Conservation (phyloP, 2,113 vertebrate genomes). For the Pagrus major region DNA sequence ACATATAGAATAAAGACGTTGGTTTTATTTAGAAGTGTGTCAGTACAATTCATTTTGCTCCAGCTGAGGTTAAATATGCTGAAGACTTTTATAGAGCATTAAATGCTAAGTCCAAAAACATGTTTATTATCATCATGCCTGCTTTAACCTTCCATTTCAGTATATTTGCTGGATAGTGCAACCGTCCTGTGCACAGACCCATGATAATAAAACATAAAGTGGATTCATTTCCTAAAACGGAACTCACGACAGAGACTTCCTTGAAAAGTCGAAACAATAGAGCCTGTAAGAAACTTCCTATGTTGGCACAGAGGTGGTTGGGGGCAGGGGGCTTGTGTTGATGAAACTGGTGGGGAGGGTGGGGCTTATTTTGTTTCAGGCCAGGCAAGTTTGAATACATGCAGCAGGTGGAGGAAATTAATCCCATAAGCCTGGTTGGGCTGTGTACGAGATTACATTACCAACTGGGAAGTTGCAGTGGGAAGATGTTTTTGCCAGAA, state of each 20-base stretch:
- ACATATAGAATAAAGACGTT: conserved; percentile 80
- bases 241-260: conserved; percentile 61
- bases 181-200: background rate
- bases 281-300: conserved; percentile 59
- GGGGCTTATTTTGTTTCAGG: conserved; percentile 49
- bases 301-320: conserved; percentile 33
- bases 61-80: background rate
- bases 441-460: conserved; percentile 54
- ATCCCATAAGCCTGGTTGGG: conserved; percentile 42
- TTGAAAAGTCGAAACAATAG: conserved; percentile 72
- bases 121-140: background rate
- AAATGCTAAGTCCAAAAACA: background rate
- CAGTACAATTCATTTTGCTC: conserved; percentile 54
- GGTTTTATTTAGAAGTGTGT: conserved; percentile 77
- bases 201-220: conserved; percentile 6
- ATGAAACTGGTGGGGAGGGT: conserved; percentile 5
- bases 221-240: conserved; percentile 44
- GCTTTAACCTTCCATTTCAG: background rate
- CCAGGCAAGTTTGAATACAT: conserved; percentile 54
- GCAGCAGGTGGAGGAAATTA: conserved; percentile 73
- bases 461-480: conserved; percentile 46
- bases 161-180: background rate
- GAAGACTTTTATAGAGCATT: background rate
- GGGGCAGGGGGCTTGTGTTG: background rate
- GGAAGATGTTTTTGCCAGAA: conserved; percentile 63